Evolutionary conservation across 2,113 vertebrate species (phyloP).

Genomic region (Falco punctatus): DNA sequence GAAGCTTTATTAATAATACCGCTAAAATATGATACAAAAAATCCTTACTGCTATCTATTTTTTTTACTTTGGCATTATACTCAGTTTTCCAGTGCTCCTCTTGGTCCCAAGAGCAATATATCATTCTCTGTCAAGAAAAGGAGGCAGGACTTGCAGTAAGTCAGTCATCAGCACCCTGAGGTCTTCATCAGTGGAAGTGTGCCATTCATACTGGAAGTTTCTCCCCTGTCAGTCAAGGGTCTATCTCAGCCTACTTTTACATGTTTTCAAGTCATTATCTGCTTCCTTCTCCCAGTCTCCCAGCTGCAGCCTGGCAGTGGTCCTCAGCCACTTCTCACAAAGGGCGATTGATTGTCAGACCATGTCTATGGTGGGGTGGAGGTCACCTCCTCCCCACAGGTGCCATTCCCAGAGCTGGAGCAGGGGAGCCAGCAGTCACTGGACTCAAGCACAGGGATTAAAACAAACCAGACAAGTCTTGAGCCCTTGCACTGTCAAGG

Average conservation of each 20-base stretch:
- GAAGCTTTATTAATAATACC: not conserved
- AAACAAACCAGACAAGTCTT: not conserved
- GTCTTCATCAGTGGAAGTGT: accelerated
- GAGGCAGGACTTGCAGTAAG: not conserved
- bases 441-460: not conserved
- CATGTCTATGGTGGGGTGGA: not conserved
- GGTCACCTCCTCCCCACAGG: not conserved
- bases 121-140: not conserved
- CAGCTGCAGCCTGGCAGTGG: not conserved
- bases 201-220: not conserved
- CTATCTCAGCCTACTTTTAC: not conserved
- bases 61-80: not conserved
- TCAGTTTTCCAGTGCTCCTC: not conserved
- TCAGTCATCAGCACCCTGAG: not conserved
- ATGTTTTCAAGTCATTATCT: not conserved
- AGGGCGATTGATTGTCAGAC: not conserved
- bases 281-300: not conserved
- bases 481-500: not conserved
- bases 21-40: not conserved
- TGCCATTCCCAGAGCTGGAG: not conserved
- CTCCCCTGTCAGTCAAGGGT: not conserved
- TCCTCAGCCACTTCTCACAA: not conserved
- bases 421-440: not conserved
- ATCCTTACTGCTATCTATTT: accelerated
- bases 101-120: not conserved